Conservation (phyloP, 2,113 vertebrate genomes). For the Turdus rufiventris region DNA sequence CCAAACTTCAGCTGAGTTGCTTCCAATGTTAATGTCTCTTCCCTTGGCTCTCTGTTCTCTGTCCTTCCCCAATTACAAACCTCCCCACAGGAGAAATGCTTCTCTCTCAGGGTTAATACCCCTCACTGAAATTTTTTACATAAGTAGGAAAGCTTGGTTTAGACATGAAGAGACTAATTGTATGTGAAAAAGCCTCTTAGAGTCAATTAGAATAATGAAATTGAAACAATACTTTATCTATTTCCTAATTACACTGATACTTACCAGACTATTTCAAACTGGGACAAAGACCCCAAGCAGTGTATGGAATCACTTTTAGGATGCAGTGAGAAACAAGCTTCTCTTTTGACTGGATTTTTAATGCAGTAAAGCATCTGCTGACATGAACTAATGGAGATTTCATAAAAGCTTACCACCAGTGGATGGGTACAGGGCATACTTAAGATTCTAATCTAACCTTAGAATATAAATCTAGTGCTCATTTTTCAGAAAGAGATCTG, state of each 20-base stretch:
- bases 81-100: not conserved
- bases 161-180: not conserved
- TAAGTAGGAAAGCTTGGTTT: not conserved
- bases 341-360: not conserved
- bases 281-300: not conserved
- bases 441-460: not conserved
- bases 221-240: not conserved
- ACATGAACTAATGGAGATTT: not conserved
- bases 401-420: not conserved
- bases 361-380: not conserved
- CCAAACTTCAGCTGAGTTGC: not conserved
- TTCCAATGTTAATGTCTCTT: not conserved
- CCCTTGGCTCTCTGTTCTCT: not conserved
- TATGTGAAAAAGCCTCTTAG: not conserved
- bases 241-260: not conserved
- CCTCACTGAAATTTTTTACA: not conserved
- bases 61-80: not conserved
- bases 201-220: slow-evolving; percentile 25
- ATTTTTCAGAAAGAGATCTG: not conserved
- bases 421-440: not conserved
- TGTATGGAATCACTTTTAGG: not conserved
- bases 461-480: not conserved
- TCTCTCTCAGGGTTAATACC: not conserved
- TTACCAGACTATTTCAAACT: not conserved
- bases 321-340: not conserved